A percentile compares a stretch with the other conserved stretches of the same genome.
phyloP scores from a whole-genome alignment of 2,797 vertebrate genomes.

The Coranthus polyacanthus region DNA sequence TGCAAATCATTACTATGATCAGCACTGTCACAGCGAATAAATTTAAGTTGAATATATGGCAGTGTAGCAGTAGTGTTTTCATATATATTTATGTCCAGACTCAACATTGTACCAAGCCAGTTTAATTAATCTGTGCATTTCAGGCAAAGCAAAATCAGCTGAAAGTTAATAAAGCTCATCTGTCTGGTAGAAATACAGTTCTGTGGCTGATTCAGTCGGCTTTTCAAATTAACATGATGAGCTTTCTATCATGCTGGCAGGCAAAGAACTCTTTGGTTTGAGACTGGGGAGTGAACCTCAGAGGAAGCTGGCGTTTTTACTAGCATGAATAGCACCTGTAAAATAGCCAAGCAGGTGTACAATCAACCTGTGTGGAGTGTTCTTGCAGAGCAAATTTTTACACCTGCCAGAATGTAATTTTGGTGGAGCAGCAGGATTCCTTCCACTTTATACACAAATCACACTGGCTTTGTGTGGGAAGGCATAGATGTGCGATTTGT shows the following conservation, averaged over 20 bases:
- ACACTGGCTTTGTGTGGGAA: constrained; percentile 34
- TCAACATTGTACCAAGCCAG: constrained; percentile 64
- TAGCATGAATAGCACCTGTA: constrained; percentile 57
- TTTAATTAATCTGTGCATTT: constrained; percentile 71
- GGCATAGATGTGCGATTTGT: constrained; percentile 13
- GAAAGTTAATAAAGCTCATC: constrained; percentile 68
- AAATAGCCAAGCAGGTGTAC: constrained; percentile 73
- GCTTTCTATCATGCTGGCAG: constrained; percentile 58
- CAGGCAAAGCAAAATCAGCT: constrained; percentile 51
- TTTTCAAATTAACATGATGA: constrained; percentile 59
- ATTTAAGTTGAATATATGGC: constrained; percentile 20
- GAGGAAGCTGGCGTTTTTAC: constrained; percentile 37
- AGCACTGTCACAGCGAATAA: constrained; percentile 28
- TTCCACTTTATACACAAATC: constrained; percentile 62
- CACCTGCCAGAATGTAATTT: constrained; percentile 78
- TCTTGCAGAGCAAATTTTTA: constrained; percentile 66
- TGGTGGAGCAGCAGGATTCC: constrained; percentile 60
- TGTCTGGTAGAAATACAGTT: constrained; percentile 51
- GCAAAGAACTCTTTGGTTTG: constrained; percentile 25
- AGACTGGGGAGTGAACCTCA: constrained; percentile 38
- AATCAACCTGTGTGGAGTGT: constrained; percentile 60
- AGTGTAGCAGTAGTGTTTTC: constrained; percentile 55
- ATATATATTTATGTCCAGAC: constrained; percentile 55
- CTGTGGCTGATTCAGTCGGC: constrained; percentile 51
- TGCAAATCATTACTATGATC: constrained; percentile 9